Evolutionary conservation across 2,888 invertebrate species (phyloP).

Genomic region (Platycnemis pennipes): DNA sequence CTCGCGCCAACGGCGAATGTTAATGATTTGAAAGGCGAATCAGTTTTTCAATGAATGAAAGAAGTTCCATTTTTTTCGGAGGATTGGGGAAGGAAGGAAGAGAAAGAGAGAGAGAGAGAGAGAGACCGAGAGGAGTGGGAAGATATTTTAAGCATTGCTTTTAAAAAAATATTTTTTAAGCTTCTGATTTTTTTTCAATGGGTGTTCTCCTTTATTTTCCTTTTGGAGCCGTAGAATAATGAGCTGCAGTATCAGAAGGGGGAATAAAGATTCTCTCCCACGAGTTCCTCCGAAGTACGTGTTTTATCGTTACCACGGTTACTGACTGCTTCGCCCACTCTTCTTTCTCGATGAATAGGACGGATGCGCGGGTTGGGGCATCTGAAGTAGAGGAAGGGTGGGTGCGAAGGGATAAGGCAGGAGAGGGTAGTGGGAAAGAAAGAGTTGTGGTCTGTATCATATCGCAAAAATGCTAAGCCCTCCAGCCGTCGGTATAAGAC

Average conservation of each 20-base stretch:
- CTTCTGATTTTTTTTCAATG: not conserved
- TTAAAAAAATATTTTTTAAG: not conserved
- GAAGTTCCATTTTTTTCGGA: not conserved
- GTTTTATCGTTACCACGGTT: conserved; percentile 20
- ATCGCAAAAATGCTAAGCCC: not conserved
- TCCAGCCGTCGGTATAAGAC: not conserved
- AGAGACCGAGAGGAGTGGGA: not conserved
- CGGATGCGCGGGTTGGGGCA: not conserved
- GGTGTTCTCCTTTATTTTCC: not conserved
- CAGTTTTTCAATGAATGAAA: not conserved
- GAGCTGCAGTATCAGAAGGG: not conserved
- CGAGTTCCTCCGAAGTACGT: not conserved
- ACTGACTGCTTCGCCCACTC: not conserved
- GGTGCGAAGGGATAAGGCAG: not conserved
- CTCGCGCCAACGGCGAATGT: not conserved
- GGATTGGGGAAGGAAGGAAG: not conserved
- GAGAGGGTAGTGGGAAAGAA: not conserved
- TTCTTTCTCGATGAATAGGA: not conserved
- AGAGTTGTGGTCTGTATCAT: not conserved
- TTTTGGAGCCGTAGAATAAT: not conserved
- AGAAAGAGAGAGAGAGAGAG: not conserved
- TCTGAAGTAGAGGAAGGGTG: not conserved
- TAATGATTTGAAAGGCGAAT: not conserved
- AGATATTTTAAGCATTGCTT: not conserved
- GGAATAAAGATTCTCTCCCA: not conserved